Base-by-base conservation (phyloP, 1,140 invertebrate species). In the Diorhabda sublineata region DNA sequence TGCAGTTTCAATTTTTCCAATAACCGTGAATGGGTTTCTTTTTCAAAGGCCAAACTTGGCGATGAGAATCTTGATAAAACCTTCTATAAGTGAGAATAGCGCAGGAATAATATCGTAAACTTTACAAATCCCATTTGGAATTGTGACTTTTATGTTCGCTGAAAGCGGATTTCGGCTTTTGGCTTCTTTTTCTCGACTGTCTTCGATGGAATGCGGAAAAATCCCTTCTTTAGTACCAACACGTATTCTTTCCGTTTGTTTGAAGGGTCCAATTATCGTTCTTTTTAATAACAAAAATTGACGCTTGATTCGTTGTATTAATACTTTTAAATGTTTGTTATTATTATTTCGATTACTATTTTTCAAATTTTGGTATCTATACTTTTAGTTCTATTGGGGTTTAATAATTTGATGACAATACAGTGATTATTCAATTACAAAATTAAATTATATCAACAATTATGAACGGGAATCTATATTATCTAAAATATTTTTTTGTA, bases 121-220 rank as follows among this genome's bases (percentile, higher is more conserved):
- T 81, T 80, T 78, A 77, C 79, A 80, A 81, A 81, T 81, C 78
- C 79, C 79, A 79, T 79, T 80, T 77, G 76, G 79, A 80, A 81
- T 80, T 81, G 79, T 81, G 79, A 81, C 79, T 81, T 81, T 81
- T 81, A 81, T 80, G 79, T 79, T 70, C 70, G 67, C 76, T 78
- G 75, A 79, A 79, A 81, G 78, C 70, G 68, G 68, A 69, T 66
- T 65, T 65, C 57, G 68, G 67, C 76, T 76, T 75, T 78, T 71
- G 74, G 72, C 71, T 78, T 74, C 76, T 76, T 76, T 77, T 77
- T 77, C 74, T 77, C 63, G 47, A 52, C 47, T 52, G 47, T 52
- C n/a, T 60, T 60, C 58, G 58, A 60, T 42, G 56, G 56, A 66
- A 56, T 42, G 58, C 9, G 42, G 58, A 42, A 66, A 66, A 44